Conservation (phyloP, 2,113 vertebrate species). For the Phylloscopus trochiloides region DNA sequence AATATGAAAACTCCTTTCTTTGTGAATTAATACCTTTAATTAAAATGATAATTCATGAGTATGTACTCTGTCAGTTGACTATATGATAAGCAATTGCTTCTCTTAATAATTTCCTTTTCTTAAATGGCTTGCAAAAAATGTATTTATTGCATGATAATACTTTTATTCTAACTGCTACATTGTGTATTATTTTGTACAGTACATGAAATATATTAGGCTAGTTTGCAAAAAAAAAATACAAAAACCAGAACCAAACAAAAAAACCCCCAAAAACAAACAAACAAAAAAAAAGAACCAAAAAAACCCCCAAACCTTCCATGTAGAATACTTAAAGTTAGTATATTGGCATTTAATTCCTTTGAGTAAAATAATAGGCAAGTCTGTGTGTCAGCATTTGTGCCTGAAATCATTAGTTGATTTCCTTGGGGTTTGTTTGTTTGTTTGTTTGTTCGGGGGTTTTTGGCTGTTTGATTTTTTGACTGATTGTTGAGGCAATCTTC, state of each 20-base stretch:
- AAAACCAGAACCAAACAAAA: background rate
- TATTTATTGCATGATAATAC: background rate
- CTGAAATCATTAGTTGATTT: background rate
- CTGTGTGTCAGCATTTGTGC: background rate
- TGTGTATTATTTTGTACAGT: background rate
- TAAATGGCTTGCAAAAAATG: background rate
- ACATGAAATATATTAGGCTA: background rate
- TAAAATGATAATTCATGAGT: background rate
- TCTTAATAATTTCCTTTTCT: background rate
- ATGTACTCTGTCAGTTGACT: background rate
- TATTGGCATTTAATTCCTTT: background rate
- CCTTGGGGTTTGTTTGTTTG: background rate
- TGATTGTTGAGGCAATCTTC: background rate
- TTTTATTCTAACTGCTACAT: background rate
- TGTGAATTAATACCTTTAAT: background rate
- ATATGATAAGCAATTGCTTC: background rate
- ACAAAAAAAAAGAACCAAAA: background rate
- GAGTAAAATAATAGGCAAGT: background rate
- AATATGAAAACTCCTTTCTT: background rate
- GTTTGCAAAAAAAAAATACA: background rate
- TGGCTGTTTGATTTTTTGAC: background rate
- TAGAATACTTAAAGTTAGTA: background rate
- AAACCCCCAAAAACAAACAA: too few relatives aligned
- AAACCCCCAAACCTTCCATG: too few relatives aligned
- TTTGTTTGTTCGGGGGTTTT: background rate